Evolutionary conservation across 2,888 invertebrate species (phyloP), one percentile per base, ranked within the genome.

Genomic region (Glaucopsyche alexis): DNA sequence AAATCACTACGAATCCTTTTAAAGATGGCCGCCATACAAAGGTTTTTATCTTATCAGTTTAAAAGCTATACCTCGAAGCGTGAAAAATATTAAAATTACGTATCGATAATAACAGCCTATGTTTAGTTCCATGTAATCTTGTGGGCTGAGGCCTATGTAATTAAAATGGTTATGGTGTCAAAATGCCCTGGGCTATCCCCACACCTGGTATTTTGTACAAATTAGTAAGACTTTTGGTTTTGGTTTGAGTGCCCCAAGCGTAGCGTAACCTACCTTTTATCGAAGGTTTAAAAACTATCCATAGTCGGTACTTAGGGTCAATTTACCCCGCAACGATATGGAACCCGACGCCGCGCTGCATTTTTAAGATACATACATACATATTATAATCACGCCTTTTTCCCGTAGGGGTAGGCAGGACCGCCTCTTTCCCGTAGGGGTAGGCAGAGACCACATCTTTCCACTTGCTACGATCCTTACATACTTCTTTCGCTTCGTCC

Each of bases 1-100:
- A 4, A 55, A 29, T 11, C 55, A 19, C 55, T 60, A 19, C 19
- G 19, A 29, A 29, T 29, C 29, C 29, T 16, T 52, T 52, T 16
- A 60, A 60, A 19, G 5, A 60, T 60, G n/a, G 19, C 55, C 55
- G 55, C 55, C 19, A 19, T 11, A 11, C 5, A 11, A 29, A 29
- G 29, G 29, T 29, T 60, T 60, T 60, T 19, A 19, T 29, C 55
- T 60, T 60, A 60, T 60, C 55, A 60, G 19, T 19, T 55, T 29
- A 29, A 55, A 60, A 19, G 19, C 19, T 60, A 13, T 60, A 60
- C 55, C 55, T 19, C 55, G 19, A 29, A 60, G 55, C 55, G 55
- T 60, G 55, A 60, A 60, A 52, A 60, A 60, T 60, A 60, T 60
- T 60, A 19, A 60, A 19, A 60, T 60, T 60, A 60, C 29, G 19